Evolutionary conservation across 2,888 invertebrate genomes (phyloP).

Genomic region (Esperia sulphurella): DNA sequence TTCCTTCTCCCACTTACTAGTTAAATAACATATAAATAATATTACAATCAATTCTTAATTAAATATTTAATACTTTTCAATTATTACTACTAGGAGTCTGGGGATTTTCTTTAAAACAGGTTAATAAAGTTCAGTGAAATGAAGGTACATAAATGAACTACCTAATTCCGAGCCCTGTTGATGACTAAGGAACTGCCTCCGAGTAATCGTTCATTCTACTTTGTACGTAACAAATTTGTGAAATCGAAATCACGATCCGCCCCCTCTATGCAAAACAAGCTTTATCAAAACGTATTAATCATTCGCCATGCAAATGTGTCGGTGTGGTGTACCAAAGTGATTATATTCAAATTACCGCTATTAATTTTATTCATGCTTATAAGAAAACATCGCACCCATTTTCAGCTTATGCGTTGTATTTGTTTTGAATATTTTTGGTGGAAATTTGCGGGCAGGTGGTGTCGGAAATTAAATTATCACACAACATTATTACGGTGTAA

Average conservation of each 20-base stretch:
- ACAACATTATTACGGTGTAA: not conserved
- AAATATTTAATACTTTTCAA: too few relatives aligned
- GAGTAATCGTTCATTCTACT: too few relatives aligned
- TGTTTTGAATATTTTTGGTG: not conserved
- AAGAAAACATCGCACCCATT: conserved; percentile 15
- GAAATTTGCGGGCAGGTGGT: not conserved
- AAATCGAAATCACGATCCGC: conserved; percentile 15
- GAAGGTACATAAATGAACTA: too few relatives aligned
- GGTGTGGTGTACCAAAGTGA: conserved; percentile 39
- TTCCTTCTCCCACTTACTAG: too few relatives aligned
- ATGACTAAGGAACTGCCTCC: too few relatives aligned
- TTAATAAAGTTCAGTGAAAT: too few relatives aligned
- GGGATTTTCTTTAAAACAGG: too few relatives aligned
- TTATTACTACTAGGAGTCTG: too few relatives aligned
- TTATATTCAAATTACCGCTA: conserved; percentile 61
- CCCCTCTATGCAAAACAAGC: conserved; percentile 29
- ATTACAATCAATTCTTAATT: too few relatives aligned
- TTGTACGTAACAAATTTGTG: not conserved
- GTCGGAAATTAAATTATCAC: not conserved
- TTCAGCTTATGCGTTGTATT: conserved; percentile 2
- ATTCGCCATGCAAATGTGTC: conserved; percentile 52
- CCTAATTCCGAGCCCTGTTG: too few relatives aligned
- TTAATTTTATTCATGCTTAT: conserved; percentile 46
- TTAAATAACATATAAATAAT: too few relatives aligned
- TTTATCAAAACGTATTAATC: conserved; percentile 64